These are phyloP conservation scores for Coelogynopora nodosa DNA, from an alignment of 2,888 invertebrate genomes.

Conservation along the genomic window DNA sequence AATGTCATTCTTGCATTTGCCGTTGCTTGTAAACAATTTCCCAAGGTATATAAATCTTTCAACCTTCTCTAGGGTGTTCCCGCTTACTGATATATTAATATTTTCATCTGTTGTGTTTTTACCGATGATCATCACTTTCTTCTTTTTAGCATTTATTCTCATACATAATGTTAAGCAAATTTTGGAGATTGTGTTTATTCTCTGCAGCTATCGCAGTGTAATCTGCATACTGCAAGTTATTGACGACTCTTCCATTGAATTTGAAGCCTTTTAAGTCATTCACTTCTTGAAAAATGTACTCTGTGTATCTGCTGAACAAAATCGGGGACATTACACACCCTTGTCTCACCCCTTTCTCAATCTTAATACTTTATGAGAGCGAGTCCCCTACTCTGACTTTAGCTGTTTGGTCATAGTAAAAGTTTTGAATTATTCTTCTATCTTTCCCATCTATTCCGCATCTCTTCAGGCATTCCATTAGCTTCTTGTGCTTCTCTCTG, in stretches of 20 bases:
- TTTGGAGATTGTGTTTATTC: not conserved
- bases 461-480: too few species aligned
- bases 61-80: too few species aligned
- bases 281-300: not conserved
- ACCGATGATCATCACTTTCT: not conserved
- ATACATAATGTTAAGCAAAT: not conserved
- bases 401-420: not conserved
- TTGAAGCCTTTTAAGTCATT: not conserved
- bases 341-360: not conserved
- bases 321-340: not conserved
- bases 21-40: too few species aligned
- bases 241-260: not conserved
- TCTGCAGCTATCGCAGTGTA: not conserved
- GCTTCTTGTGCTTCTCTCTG: constrained; percentile 24
- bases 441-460: constrained; percentile 29
- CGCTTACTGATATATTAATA: too few species aligned
- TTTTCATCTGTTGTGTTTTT: too few species aligned
- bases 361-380: too few species aligned
- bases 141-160: not conserved
- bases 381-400: not conserved
- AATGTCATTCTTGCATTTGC: too few species aligned
- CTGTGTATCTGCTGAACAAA: not conserved
- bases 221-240: not conserved
- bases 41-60: too few species aligned
- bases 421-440: constrained; percentile 24